These are phyloP conservation scores for Caenorhabditis latens DNA, from an alignment of 1,140 invertebrate genomes.

Conservation along the genomic window DNA sequence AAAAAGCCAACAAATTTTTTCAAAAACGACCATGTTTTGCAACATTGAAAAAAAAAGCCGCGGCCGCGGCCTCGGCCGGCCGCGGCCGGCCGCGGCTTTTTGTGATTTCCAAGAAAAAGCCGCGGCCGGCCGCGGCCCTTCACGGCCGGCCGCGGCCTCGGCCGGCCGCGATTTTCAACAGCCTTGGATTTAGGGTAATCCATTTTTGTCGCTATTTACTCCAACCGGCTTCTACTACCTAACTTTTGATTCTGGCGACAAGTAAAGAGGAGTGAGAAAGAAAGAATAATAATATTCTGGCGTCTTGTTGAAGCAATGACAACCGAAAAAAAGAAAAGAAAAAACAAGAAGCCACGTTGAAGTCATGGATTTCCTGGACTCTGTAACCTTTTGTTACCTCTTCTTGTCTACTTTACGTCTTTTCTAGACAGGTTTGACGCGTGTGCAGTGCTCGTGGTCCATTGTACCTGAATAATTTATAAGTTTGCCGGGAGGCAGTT, in stretches of 20 bases:
- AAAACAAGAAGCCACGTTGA: constrained; percentile 10
- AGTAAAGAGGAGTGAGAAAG: constrained; percentile 20
- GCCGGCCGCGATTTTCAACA: too few relatives aligned
- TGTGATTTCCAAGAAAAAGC: too few relatives aligned
- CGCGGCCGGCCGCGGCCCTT: too few relatives aligned
- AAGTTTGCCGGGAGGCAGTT: neutral
- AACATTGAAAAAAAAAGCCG: too few relatives aligned
- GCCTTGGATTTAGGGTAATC: constrained; percentile 24
- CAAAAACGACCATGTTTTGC: too few relatives aligned
- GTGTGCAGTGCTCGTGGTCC: neutral
- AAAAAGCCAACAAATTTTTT: too few relatives aligned
- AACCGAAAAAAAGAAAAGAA: neutral
- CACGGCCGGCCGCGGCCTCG: too few relatives aligned
- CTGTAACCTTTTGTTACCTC: constrained; percentile 31
- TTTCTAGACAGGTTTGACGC: neutral
- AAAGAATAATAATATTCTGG: constrained; percentile 48
- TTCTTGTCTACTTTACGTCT: neutral
- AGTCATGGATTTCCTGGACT: constrained; percentile 13
- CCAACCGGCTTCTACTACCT: constrained; percentile 10
- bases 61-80: too few relatives aligned
- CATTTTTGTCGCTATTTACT: constrained; percentile 28
- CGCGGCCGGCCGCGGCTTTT: too few relatives aligned
- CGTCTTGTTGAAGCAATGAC: constrained; percentile 21
- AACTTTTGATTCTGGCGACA: constrained; percentile 37
- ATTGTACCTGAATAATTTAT: constrained; percentile 40